A percentile compares a stretch with the other conserved stretches of the same genome.
Conservation (phyloP, 1,140 invertebrate species). For the Cherax destructor region DNA sequence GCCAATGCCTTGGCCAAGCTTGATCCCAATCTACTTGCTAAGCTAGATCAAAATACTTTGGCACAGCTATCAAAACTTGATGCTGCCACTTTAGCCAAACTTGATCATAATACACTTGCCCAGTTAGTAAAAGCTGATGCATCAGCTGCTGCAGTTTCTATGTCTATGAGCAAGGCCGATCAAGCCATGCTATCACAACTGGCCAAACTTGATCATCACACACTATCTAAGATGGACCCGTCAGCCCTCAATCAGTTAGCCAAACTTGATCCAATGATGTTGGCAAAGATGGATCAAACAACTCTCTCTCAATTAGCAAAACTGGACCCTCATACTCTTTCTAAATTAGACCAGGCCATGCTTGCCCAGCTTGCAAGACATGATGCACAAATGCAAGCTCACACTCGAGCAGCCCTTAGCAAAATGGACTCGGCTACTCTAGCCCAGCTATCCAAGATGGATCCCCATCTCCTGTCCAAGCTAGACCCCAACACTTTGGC, state of each 20-base stretch:
- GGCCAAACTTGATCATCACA: constrained; percentile 53
- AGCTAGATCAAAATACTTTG: constrained; percentile 67
- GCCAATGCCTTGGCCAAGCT: constrained; percentile 70
- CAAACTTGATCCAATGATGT: constrained; percentile 69
- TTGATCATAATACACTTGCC: constrained; percentile 68
- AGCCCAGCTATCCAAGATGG: constrained; percentile 69
- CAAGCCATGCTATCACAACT: constrained; percentile 69
- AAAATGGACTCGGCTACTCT: constrained; percentile 71
- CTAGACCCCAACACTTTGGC: constrained; percentile 70
- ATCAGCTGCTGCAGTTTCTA: constrained; percentile 64
- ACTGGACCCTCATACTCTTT: constrained; percentile 56
- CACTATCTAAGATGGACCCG: constrained; percentile 50
- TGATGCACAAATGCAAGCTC: constrained; percentile 69
- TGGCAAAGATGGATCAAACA: constrained; percentile 70
- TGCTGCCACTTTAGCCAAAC: constrained; percentile 66
- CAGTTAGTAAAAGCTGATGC: constrained; percentile 70
- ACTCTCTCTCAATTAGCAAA: constrained; percentile 66
- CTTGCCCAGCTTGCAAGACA: constrained; percentile 54
- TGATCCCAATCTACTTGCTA: constrained; percentile 68
- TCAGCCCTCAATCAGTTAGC: constrained; percentile 58
- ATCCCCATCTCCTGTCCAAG: constrained; percentile 68
- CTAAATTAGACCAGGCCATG: constrained; percentile 63
- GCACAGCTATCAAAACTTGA: constrained; percentile 69
- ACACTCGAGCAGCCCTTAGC: constrained; percentile 68
- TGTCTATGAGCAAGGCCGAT: constrained; percentile 70